Conservation (phyloP, 2,797 vertebrate species). For the Lithobates sylvaticus region DNA sequence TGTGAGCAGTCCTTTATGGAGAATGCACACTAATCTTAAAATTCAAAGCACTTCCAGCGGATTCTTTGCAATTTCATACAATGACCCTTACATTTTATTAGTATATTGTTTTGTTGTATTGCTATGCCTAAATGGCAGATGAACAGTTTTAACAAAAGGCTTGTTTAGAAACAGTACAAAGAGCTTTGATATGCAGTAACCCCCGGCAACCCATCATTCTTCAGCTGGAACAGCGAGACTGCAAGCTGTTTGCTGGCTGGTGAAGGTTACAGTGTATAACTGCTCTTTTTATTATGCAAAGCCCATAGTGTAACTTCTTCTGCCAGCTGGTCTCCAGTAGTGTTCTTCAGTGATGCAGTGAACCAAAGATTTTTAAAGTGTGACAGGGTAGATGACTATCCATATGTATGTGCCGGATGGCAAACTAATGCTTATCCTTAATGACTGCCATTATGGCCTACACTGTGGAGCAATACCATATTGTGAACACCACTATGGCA, state of each 20-base stretch:
- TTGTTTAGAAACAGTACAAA: neutral
- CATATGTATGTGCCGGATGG: neutral
- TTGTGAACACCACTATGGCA: slow-evolving; percentile 21
- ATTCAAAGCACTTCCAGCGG: neutral
- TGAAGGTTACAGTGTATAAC: neutral
- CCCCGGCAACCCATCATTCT: neutral
- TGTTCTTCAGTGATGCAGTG: neutral
- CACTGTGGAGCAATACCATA: slow-evolving; percentile 18
- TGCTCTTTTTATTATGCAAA: neutral
- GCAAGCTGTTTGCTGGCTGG: neutral
- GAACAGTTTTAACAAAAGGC: neutral
- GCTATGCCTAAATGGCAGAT: neutral
- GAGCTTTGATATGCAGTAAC: neutral
- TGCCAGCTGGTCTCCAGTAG: neutral
- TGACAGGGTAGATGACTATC: neutral
- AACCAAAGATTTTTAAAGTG: slow-evolving; percentile 19
- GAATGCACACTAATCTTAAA: neutral
- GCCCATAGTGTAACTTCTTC: neutral
- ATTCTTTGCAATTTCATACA: neutral
- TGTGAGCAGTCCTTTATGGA: neutral
- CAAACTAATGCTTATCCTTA: neutral
- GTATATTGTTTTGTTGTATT: neutral
- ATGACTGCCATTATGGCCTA: slow-evolving; percentile 9
- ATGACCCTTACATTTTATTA: neutral
- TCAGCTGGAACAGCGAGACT: neutral